Evolutionary conservation across 2,113 vertebrate species (phyloP).

Genomic region (Bos indicus): DNA sequence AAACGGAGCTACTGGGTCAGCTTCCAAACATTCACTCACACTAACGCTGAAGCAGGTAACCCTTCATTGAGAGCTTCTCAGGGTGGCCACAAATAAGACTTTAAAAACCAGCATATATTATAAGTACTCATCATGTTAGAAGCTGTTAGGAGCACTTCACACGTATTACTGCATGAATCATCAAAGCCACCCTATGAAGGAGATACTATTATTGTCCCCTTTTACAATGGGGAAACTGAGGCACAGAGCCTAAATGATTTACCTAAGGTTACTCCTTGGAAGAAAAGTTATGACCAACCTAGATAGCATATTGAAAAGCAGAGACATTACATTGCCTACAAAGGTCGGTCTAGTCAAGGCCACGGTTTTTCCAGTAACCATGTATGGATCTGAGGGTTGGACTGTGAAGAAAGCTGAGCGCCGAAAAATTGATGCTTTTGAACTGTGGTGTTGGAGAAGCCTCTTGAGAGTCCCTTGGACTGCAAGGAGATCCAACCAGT

Average conservation of each 20-base stretch:
- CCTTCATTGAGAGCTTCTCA: not conserved
- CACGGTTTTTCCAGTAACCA: too few species aligned
- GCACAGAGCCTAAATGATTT: not conserved
- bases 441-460: too few species aligned
- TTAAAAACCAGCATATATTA: not conserved
- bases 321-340: too few species aligned
- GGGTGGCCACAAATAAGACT: not conserved
- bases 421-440: too few species aligned
- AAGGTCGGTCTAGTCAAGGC: too few species aligned
- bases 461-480: too few species aligned
- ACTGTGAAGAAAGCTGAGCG: too few species aligned
- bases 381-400: too few species aligned
- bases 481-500: too few species aligned
- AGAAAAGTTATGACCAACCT: too few species aligned
- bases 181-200: not conserved
- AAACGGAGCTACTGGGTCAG: not conserved
- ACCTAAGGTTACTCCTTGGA: too few species aligned
- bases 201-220: not conserved
- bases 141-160: not conserved
- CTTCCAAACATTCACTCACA: not conserved
- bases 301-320: too few species aligned
- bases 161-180: not conserved
- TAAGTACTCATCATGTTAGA: not conserved
- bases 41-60: not conserved
- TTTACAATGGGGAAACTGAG: not conserved